phyloP scores from a whole-genome alignment of 2,113 vertebrate species.

The Cyprinus carpio region DNA sequence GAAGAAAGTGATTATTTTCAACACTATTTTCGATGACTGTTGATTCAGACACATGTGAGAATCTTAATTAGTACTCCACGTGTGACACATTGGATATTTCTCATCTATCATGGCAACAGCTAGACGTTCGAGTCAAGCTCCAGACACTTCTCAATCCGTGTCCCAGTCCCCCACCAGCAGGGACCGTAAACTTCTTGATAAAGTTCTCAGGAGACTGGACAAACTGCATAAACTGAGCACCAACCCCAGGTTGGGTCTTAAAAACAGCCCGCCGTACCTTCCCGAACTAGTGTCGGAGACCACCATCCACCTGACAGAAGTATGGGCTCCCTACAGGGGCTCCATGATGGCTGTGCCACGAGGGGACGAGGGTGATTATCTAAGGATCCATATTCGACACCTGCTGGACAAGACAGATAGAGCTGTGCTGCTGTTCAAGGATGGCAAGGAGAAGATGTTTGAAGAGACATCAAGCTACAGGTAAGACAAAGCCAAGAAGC shows the following conservation, averaged over 20 bases:
- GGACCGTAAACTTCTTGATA: constrained; percentile 68
- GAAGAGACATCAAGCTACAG: constrained; percentile 76
- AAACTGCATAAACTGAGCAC: constrained; percentile 68
- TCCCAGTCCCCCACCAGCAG: constrained; percentile 38
- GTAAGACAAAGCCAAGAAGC: constrained; percentile 64
- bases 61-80: constrained; percentile 21
- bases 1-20: constrained; percentile 25
- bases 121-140: constrained; percentile 38
- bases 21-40: background rate
- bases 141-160: constrained; percentile 7
- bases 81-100: constrained; percentile 20
- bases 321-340: constrained; percentile 70
- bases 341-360: constrained; percentile 7
- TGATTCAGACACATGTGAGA: constrained; percentile 14
- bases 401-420: constrained; percentile 79
- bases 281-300: constrained; percentile 75
- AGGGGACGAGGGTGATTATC: constrained; percentile 69
- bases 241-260: constrained; percentile 68
- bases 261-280: constrained; percentile 80
- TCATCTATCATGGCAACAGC: constrained; percentile 64
- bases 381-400: constrained; percentile 75
- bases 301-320: constrained; percentile 58
- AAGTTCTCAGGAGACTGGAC: constrained; percentile 70
- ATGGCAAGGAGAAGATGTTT: constrained; percentile 76
- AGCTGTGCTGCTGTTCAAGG: constrained; percentile 75